A percentile compares a stretch with the other conserved stretches of the same genome.
Conservation (phyloP, 2,797 vertebrate genomes). For the Spinus olivaceus region DNA sequence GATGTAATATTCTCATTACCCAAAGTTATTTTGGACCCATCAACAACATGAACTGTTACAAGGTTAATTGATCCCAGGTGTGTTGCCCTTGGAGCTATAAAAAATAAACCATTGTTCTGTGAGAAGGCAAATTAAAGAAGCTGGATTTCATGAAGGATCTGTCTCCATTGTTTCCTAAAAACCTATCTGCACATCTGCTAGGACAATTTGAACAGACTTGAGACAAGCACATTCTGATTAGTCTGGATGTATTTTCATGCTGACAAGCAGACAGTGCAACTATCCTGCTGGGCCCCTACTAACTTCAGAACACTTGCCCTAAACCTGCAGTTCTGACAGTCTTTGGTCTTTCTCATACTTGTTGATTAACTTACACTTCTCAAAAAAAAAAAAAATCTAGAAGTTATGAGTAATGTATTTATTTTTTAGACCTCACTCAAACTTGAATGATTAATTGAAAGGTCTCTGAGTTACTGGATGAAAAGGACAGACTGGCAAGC, state of each 20-base stretch:
- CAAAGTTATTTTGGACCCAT: slow-evolving; percentile 56
- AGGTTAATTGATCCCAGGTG: slow-evolving; percentile 63
- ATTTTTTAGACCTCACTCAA: background rate
- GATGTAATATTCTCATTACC: slow-evolving; percentile 42
- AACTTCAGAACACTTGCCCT: background rate
- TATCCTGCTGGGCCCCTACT: background rate
- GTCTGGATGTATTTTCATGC: background rate
- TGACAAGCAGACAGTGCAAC: background rate
- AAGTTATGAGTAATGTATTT: background rate
- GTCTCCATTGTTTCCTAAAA: background rate
- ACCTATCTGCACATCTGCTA: background rate
- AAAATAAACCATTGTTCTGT: slow-evolving; percentile 56
- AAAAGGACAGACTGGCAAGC: background rate
- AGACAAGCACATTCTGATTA: background rate
- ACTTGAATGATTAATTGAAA: background rate
- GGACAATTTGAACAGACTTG: background rate
- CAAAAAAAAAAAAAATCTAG: background rate
- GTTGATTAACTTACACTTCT: background rate
- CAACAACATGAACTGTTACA: slow-evolving; percentile 64
- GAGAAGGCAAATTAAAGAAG: slow-evolving; percentile 2
- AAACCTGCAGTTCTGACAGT: background rate
- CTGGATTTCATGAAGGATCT: background rate
- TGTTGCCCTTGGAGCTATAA: slow-evolving; percentile 57
- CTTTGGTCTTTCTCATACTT: background rate
- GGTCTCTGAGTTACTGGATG: background rate